phyloP scores from a whole-genome alignment of 2,113 vertebrate species.

The Oreochromis niloticus region DNA sequence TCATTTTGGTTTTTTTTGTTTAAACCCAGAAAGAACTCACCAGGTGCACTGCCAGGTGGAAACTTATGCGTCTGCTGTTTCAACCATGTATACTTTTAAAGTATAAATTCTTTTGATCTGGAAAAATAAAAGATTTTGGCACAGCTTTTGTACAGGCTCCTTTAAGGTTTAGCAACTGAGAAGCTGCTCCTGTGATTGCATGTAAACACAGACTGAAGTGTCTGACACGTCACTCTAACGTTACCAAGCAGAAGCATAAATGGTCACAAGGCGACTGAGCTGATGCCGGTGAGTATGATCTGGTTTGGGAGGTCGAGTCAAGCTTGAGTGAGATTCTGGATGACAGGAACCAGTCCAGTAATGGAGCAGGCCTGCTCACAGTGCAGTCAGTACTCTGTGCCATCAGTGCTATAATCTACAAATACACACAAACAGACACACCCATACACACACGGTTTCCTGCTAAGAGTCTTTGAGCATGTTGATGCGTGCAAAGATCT shows the following conservation, averaged over 20 bases:
- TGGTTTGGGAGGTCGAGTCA: neutral
- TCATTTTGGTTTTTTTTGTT: neutral
- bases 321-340: neutral
- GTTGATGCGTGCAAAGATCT: conserved; percentile 95
- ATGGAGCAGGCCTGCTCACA: neutral
- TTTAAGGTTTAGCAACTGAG: neutral
- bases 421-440: neutral
- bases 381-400: conserved; percentile 32
- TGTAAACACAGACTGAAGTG: neutral
- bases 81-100: neutral
- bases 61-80: neutral
- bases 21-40: neutral
- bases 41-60: neutral
- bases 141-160: neutral
- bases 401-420: conserved; percentile 17
- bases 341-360: neutral
- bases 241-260: neutral
- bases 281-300: neutral
- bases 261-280: neutral
- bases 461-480: conserved; percentile 97
- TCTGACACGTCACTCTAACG: neutral
- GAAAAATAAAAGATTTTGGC: neutral
- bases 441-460: neutral
- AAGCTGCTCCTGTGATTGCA: neutral
- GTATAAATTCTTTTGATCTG: neutral